Evolutionary conservation across 1,140 invertebrate genomes (phyloP), one percentile per base, ranked within the genome.

Genomic region (Bathynomus jamesi): DNA sequence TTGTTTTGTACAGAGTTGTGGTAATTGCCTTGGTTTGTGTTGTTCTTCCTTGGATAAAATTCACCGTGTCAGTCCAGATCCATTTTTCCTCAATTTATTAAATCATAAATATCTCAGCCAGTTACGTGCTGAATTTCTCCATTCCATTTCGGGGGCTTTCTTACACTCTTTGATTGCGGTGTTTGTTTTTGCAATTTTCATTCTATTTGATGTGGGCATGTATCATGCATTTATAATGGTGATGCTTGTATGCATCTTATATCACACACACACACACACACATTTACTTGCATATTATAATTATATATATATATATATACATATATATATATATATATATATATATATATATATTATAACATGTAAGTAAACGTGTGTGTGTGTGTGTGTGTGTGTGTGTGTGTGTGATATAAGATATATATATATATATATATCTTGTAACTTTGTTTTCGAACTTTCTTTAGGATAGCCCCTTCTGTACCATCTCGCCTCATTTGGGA

Each of bases 251-350:
- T 53, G 40, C 40, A 53, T 21, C 21, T 53, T 53, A 53, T 53
- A 53, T 53, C 13, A 1, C 21, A 53, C 21, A 53, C 21, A 53
- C 21, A 53, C 21, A 53, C 21, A 53, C 21, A 53, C 21, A 53
- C 21, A 53, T 53, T 17, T 3, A 53, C 21, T 17, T 53, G 21
- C 21, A 53, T 53, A 53, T 53, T 3, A 53, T 53, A 53, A 17
- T 17, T 53, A 53, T 53, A 53, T 53, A 53, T 53, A 53, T 53
- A 53, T 53, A 53, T 53, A 53, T 53, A 53, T 53, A 53, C 21
- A 53, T 53, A 53, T 53, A 53, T 53, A 53, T 53, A 53, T 53
- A 53, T 53, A 53, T 53, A 53, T 53, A 53, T 53, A 53, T 53
- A 53, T 3, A 53, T 5, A 53, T 53, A 53, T 53, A 53, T 53